Base-by-base conservation (phyloP, 1,140 invertebrate species). In the Pseudomyrmex flavicornis region DNA sequence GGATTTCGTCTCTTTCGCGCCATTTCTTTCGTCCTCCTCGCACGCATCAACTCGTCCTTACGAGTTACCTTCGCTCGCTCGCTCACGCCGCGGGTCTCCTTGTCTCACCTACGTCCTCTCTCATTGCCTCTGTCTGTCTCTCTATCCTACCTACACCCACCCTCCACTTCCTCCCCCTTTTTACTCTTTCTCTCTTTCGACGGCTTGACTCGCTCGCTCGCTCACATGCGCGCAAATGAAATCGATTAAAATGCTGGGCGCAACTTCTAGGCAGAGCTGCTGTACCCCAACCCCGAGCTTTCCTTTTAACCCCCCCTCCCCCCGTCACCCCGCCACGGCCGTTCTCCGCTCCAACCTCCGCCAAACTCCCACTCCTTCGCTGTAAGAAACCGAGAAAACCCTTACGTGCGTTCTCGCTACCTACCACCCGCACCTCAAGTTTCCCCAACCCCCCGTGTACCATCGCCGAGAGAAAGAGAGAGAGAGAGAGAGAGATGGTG, bases 181-280 rank as follows among this genome's bases (percentile, higher is more conserved):
- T 54, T 15, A 68, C 82, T 85, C 73, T 82, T 76, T 85, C 70
- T 69, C 76, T 59, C 83, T 85, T 80, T 76, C 61, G 26, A 20
- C 48, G 50, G 52, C 70, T 87, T 89, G 86, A 86, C 92, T 93
- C 92, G 84, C 92, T 91, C 87, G 87, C 92, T 93, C 92, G 85
- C 92, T 92, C 92, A 93, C 93, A 93, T 92, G 93, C 93, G 93
- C 93, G 93, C 92, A 94, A 94, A 94, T 94, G 93, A 94, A 94
- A 94, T 94, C 93, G 93, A 94, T 94, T 94, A 94, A 94, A 94
- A 94, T 94, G 93, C 93, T 94, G 92, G 91, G 93, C 92, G 93
- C 93, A 93, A 94, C 93, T 94, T 94, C 93, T 93, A 92, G 92
- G 91, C 91, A 93, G 91, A 80, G 72, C 88, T 73, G 85, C 84